These are phyloP conservation scores for Scotopteryx bipunctaria DNA, from an alignment of 2,888 invertebrate genomes.

Conservation along the genomic window DNA sequence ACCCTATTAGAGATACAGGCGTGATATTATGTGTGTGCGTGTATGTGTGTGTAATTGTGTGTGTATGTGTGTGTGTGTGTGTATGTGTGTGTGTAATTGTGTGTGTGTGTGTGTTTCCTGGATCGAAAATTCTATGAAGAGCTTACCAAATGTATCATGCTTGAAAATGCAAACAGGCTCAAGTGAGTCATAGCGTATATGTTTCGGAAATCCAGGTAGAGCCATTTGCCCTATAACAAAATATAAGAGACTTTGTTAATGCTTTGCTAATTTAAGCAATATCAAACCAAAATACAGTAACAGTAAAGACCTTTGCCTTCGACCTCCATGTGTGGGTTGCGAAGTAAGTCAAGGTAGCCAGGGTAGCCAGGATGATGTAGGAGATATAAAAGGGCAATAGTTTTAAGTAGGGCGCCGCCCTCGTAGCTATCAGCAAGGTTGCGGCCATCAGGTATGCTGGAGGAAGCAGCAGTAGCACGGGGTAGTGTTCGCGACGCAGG, in stretches of 20 bases:
- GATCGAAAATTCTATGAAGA: no score
- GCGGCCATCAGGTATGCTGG: slow-evolving; percentile 75
- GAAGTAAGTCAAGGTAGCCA: slow-evolving; percentile 66
- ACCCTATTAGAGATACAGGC: no score
- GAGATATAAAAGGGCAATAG: slow-evolving; percentile 59
- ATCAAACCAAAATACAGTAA: not conserved
- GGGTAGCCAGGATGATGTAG: slow-evolving; percentile 65
- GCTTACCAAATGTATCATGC: slow-evolving; percentile 68
- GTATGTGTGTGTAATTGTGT: no score
- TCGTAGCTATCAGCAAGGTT: slow-evolving; percentile 61
- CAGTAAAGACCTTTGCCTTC: slow-evolving; percentile 59
- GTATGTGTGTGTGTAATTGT: no score
- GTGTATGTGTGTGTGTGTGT: no score
- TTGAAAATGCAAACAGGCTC: slow-evolving; percentile 63
- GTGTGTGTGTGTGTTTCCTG: no score
- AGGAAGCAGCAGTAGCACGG: slow-evolving; percentile 64
- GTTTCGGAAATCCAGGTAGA: slow-evolving; percentile 51
- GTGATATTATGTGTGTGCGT: no score
- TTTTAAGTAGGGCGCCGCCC: slow-evolving; percentile 55
- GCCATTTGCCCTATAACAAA: slow-evolving; percentile 60
- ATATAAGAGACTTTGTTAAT: not conserved
- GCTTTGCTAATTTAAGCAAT: not conserved
- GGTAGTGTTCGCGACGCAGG: slow-evolving; percentile 62
- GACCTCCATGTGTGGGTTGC: slow-evolving; percentile 60
- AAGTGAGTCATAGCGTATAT: slow-evolving; percentile 46